Percentiles rank a stretch among this genome's conserved stretches.
Conservation (phyloP, 2,113 vertebrate genomes). For the Spheniscus mendiculus region DNA sequence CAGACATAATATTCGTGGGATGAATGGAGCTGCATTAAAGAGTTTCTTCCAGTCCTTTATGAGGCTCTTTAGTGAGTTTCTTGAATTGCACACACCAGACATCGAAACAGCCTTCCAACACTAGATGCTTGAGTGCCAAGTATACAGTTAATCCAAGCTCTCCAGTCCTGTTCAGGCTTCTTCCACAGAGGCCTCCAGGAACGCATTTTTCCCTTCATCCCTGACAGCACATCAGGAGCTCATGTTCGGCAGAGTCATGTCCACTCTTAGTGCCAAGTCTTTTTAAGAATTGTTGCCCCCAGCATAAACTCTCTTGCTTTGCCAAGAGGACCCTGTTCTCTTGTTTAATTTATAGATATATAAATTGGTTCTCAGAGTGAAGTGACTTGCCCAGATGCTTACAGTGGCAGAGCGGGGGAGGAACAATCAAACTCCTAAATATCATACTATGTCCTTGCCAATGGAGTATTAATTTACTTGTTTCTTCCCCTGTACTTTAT, state of each 20-base stretch:
- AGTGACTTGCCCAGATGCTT: neutral
- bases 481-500: neutral
- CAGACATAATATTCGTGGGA: neutral
- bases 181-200: neutral
- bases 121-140: neutral
- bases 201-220: neutral
- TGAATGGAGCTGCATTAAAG: neutral
- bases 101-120: neutral
- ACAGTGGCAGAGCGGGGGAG: neutral
- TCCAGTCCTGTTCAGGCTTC: neutral
- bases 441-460: neutral
- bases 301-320: neutral
- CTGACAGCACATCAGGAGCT: neutral
- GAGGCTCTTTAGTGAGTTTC: neutral
- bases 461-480: neutral
- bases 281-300: neutral
- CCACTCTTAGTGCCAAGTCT: neutral
- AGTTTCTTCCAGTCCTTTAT: neutral
- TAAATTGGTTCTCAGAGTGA: neutral
- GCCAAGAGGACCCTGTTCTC: neutral
- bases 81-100: neutral
- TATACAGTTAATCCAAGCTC: neutral
- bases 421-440: neutral
- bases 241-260: fast-evolving
- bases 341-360: constrained; percentile 11